These are phyloP conservation scores for Cephus nigrinus DNA, from an alignment of 2,888 invertebrate genomes.

Conservation along the genomic window DNA sequence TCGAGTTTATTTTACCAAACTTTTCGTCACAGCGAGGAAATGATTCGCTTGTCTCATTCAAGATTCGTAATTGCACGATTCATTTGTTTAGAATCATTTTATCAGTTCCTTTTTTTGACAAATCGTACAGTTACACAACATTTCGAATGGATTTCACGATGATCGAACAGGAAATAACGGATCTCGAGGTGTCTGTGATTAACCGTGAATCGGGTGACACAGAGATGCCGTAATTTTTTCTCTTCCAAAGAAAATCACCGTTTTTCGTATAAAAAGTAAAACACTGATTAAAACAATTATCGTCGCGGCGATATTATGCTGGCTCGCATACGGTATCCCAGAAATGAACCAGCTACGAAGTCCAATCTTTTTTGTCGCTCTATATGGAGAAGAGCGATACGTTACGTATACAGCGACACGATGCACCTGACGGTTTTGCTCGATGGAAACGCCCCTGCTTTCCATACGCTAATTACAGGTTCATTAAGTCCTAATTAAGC, in stretches of 20 bases:
- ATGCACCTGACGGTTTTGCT: conserved; percentile 19
- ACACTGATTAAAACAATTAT: conserved; percentile 26
- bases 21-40: background rate
- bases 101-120: background rate
- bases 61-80: background rate
- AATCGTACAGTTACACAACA: background rate
- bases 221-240: background rate
- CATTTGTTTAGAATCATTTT: background rate
- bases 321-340: background rate
- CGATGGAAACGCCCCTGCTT: conserved; percentile 8
- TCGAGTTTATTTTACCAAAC: background rate
- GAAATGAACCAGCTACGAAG: background rate
- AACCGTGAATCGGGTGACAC: background rate
- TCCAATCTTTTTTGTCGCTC: background rate
- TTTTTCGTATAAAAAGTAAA: background rate
- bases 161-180: background rate
- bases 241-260: background rate
- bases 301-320: conserved; percentile 10
- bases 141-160: background rate
- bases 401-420: background rate
- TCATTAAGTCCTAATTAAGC: conserved; percentile 34
- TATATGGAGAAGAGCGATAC: background rate
- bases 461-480: conserved; percentile 31
- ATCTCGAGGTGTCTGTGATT: background rate
- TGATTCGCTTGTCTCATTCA: background rate